Base-by-base conservation (phyloP, 2,113 vertebrate species). In the Silurus glanis region DNA sequence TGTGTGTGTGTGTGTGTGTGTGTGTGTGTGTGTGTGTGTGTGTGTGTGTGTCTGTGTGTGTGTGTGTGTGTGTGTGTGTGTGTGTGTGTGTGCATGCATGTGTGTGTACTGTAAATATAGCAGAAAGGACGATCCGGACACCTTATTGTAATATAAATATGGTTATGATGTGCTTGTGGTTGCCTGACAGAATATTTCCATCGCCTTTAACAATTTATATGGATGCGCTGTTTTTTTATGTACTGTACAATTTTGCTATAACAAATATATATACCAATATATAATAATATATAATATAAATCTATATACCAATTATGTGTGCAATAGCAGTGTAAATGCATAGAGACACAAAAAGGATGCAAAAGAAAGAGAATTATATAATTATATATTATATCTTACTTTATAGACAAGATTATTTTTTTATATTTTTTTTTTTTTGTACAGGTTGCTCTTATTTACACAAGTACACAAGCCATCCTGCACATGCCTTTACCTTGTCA, bases 21-120 rank as follows among this genome's bases (percentile, higher is more conserved):
- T 85, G 61, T 3, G n/a, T 89, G 95, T 96, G 96, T 95, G 94
- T 94, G 93, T 82, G 67, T 75, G 86, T 84, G 74, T 78, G 51
- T 75, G 19, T 87, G 80, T 78, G 87, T 85, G 61, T 3, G n/a
- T 89, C n/a, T 96, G 96, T 95, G 94, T 94, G 93, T 75, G 86
- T 84, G 74, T 78, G 51, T 75, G 19, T 87, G 80, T 78, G 87
- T 85, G 61, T 3, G n/a, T 89, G 93, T 82, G 67, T 80, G 86
- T 84, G 74, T 76, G 51, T 75, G 17, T 87, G 80, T 78, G 87
- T 85, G 55, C 4, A 28, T 89, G 23, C 78, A 85, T 84, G 64
- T 89, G 83, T 82, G 58, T 3, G 2, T 80, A 67, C 78, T 66
- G 78, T 59, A 66, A 81, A 76, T 83, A 62, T 62, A 74, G 83